Percentiles rank a stretch among this genome's conserved stretches.
Evolutionary conservation across 2,797 vertebrate genomes (phyloP).

Genomic region (Gallinago nigripennis): DNA sequence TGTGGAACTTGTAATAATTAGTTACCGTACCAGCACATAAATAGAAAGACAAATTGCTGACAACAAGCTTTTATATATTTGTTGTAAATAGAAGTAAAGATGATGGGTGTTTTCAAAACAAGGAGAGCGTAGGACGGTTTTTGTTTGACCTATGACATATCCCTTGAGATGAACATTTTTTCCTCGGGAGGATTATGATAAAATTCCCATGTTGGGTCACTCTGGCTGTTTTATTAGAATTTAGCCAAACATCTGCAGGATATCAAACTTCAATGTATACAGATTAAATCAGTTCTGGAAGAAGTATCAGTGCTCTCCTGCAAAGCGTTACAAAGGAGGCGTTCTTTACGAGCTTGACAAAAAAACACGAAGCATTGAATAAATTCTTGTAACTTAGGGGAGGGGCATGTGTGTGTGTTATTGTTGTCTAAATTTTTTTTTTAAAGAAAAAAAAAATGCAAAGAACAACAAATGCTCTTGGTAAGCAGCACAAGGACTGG

Average conservation of each 20-base stretch:
- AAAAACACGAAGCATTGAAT: background rate
- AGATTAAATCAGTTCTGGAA: slow-evolving; percentile 9
- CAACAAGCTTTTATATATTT: background rate
- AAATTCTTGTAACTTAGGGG: background rate
- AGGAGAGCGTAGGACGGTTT: background rate
- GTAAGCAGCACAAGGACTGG: background rate
- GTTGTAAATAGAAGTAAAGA: slow-evolving; percentile 8
- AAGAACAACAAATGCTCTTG: background rate
- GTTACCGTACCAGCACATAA: slow-evolving; percentile 29
- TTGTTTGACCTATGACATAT: slow-evolving; percentile 20
- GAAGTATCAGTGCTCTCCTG: background rate
- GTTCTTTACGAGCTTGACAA: background rate
- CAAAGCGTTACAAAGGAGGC: background rate
- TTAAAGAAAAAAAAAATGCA: too few species aligned
- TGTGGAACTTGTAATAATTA: slow-evolving; percentile 42
- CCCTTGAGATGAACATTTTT: slow-evolving; percentile 17
- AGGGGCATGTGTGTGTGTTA: rapidly evolving
- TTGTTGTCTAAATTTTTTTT: background rate
- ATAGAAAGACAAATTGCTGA: slow-evolving; percentile 53
- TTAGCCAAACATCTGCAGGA: background rate
- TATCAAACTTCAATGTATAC: background rate
- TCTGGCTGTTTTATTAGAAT: background rate
- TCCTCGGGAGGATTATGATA: background rate
- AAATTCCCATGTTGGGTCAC: background rate
- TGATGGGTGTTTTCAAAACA: background rate